phyloP scores from a whole-genome alignment of 2,888 invertebrate genomes.

The Mayetiola destructor region DNA sequence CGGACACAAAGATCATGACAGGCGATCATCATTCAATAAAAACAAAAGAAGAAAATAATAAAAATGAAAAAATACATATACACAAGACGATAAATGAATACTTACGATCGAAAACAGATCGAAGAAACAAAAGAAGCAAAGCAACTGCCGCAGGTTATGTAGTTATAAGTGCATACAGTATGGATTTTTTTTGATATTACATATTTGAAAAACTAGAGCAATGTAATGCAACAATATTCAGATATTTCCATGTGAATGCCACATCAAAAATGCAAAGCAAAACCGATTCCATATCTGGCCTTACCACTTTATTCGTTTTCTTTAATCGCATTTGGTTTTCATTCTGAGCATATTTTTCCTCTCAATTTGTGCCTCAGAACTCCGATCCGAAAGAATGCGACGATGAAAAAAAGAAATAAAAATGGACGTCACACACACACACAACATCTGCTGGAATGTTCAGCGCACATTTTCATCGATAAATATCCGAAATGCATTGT shows the following conservation, averaged over 20 bases:
- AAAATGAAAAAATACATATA: background rate
- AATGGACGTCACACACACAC: background rate
- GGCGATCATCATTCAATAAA: background rate
- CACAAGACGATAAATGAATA: background rate
- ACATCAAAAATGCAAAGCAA: background rate
- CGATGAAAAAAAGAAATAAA: background rate
- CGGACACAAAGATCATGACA: background rate
- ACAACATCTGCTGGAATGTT: conserved; percentile 14
- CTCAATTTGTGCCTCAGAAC: no score
- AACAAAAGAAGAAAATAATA: background rate
- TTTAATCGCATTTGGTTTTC: no score
- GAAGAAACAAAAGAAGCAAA: background rate
- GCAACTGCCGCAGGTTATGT: conserved; percentile 2
- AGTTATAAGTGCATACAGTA: background rate
- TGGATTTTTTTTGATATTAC: background rate
- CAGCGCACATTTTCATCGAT: background rate
- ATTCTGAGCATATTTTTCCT: no score
- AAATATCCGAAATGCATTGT: background rate
- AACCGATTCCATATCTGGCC: no score
- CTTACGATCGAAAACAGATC: no score
- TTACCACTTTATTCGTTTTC: no score
- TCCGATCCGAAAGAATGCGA: background rate
- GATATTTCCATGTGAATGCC: background rate
- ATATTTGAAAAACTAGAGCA: no score
- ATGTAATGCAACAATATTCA: conserved; percentile 1